Evolutionary conservation across 2,113 vertebrate species (phyloP).

Genomic region (Calyptomena viridis): DNA sequence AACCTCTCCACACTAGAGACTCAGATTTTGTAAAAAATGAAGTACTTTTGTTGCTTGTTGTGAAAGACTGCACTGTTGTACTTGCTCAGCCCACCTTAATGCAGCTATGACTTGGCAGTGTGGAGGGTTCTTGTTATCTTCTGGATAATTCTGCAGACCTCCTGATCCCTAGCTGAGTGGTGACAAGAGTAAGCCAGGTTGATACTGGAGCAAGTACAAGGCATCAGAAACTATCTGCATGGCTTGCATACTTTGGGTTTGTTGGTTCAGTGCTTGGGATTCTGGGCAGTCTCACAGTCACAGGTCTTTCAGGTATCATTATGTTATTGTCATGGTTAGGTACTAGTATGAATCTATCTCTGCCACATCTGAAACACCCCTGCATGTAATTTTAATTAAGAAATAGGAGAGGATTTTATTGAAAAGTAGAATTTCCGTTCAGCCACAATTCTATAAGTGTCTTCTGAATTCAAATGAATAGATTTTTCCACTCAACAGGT

Average conservation of each 20-base stretch:
- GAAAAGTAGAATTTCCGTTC: not conserved
- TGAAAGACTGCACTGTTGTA: not conserved
- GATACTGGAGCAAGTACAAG: not conserved
- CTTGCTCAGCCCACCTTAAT: not conserved
- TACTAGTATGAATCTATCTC: not conserved
- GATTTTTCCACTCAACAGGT: not conserved
- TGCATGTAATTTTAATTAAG: not conserved
- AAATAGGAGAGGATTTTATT: not conserved
- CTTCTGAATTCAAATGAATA: not conserved
- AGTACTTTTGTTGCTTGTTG: not conserved
- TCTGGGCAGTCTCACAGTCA: not conserved
- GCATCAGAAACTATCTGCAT: not conserved
- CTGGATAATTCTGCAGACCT: not conserved
- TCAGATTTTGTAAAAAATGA: not conserved
- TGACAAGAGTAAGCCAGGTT: not conserved
- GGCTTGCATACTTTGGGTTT: not conserved
- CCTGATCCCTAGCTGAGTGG: not conserved
- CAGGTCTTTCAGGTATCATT: not conserved
- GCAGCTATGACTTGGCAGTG: not conserved
- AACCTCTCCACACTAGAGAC: rapidly evolving
- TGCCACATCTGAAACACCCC: not conserved
- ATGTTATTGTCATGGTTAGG: conserved; percentile 12
- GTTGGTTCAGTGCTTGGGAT: not conserved
- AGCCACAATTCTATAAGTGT: not conserved
- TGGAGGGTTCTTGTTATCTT: not conserved